These are phyloP conservation scores for Ptilodon capucinus DNA, from an alignment of 2,888 invertebrate species.

Conservation along the genomic window DNA sequence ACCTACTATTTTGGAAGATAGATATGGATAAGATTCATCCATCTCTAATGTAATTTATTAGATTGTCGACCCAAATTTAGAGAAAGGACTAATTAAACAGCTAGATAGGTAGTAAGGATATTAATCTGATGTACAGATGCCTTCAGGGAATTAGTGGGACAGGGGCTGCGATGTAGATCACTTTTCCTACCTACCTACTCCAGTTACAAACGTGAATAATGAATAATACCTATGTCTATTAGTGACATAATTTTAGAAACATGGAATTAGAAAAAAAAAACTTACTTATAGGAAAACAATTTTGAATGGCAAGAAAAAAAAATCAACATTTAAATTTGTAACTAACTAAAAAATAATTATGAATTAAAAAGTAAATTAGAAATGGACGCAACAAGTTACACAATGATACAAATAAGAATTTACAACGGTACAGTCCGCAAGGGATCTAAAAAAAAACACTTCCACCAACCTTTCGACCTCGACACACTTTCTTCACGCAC, in stretches of 20 bases:
- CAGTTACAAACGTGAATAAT: too few relatives aligned
- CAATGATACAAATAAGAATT: slow-evolving; percentile 16
- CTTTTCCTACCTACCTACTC: too few relatives aligned
- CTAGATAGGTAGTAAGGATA: slow-evolving; percentile 39
- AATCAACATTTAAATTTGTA: too few relatives aligned
- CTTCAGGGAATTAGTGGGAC: slow-evolving; percentile 20
- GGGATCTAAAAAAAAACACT: slow-evolving; percentile 41
- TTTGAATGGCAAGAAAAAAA: too few relatives aligned
- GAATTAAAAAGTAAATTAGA: slow-evolving; percentile 2
- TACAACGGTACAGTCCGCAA: slow-evolving; percentile 17
- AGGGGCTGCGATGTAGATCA: slow-evolving; percentile 21
- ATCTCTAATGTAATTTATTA: slow-evolving; percentile 44
- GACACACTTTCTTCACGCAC: slow-evolving; percentile 27
- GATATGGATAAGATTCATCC: neutral
- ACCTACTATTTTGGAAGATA: neutral
- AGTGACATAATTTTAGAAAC: too few relatives aligned
- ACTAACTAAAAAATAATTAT: too few relatives aligned
- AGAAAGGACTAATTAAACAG: slow-evolving; percentile 51
- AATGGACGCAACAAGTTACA: neutral
- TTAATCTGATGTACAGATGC: slow-evolving; percentile 40
- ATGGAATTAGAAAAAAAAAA: too few relatives aligned
- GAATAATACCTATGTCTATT: too few relatives aligned
- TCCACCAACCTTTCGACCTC: slow-evolving; percentile 42
- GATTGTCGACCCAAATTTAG: slow-evolving; percentile 56
- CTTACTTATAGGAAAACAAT: too few relatives aligned